Conservation (phyloP, 2,888 invertebrate genomes). For the Nemurella pictetii region DNA sequence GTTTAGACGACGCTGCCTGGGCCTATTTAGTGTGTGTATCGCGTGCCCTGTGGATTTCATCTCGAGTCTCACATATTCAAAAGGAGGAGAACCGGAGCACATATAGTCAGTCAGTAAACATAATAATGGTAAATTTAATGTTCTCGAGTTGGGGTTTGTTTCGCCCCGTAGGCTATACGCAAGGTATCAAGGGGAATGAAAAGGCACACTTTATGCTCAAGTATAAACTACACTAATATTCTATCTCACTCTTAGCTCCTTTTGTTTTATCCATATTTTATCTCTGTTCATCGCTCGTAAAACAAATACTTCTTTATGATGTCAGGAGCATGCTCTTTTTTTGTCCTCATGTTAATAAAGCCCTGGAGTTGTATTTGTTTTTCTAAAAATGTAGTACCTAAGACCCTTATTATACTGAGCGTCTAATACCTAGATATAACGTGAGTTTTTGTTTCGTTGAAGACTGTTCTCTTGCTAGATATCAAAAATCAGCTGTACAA, state of each 20-base stretch:
- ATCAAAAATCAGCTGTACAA: too few relatives aligned
- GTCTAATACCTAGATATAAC: too few relatives aligned
- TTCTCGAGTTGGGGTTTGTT: constrained; percentile 16
- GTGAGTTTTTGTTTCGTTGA: too few relatives aligned
- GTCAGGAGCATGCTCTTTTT: not conserved
- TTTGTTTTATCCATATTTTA: not conserved
- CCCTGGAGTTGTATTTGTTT: too few relatives aligned
- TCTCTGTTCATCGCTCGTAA: constrained; percentile 3
- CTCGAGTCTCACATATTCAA: constrained; percentile 32
- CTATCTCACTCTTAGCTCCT: constrained; percentile 2
- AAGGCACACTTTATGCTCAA: not conserved
- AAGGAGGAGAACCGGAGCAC: not conserved
- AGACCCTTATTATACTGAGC: too few relatives aligned
- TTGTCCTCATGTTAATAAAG: not conserved
- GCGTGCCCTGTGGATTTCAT: not conserved
- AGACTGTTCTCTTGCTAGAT: too few relatives aligned
- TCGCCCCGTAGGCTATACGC: constrained; percentile 7
- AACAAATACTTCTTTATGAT: not conserved
- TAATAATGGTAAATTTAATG: constrained; percentile 43
- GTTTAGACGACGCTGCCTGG: not conserved
- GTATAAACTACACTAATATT: not conserved
- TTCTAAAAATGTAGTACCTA: too few relatives aligned
- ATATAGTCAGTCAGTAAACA: constrained; percentile 40
- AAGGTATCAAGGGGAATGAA: constrained; percentile 15
- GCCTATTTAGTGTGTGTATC: not conserved